Conservation (phyloP, 2,888 invertebrate genomes). For the Platypus cylindrus region DNA sequence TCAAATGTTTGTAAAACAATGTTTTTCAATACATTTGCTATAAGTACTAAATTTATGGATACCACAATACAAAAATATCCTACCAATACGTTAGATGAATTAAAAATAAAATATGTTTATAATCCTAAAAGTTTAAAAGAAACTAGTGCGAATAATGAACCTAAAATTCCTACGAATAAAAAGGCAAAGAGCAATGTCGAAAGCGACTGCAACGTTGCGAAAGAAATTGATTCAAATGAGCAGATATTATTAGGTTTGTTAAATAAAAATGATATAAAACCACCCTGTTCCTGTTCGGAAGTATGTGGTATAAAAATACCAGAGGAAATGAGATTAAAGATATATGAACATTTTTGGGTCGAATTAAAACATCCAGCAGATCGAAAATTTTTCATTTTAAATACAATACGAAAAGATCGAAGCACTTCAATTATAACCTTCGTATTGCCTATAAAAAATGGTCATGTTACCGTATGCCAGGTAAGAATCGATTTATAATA, state of each 20-base stretch:
- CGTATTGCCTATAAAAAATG: constrained; percentile 11
- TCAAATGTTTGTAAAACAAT: constrained; percentile 12
- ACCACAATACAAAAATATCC: constrained; percentile 12
- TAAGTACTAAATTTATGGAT: constrained; percentile 12
- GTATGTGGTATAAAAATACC: constrained; percentile 8
- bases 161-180: background rate
- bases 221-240: constrained; percentile 7
- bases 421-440: constrained; percentile 11
- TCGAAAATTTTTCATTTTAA: constrained; percentile 11
- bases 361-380: constrained; percentile 9
- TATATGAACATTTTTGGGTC: constrained; percentile 12
- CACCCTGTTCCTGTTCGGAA: constrained; percentile 9
- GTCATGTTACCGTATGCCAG: constrained; percentile 11
- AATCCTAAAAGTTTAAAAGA: constrained; percentile 1
- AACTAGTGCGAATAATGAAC: background rate
- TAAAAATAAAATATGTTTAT: constrained; percentile 9
- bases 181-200: background rate
- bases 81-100: constrained; percentile 10
- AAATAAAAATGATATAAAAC: constrained; percentile 9
- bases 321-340: constrained; percentile 9
- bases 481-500: too few relatives aligned
- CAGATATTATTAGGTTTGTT: constrained; percentile 6
- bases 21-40: constrained; percentile 14
- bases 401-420: constrained; percentile 10
- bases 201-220: too few relatives aligned